Conservation (phyloP, 2,113 vertebrate species). For the Ciconia maguari region DNA sequence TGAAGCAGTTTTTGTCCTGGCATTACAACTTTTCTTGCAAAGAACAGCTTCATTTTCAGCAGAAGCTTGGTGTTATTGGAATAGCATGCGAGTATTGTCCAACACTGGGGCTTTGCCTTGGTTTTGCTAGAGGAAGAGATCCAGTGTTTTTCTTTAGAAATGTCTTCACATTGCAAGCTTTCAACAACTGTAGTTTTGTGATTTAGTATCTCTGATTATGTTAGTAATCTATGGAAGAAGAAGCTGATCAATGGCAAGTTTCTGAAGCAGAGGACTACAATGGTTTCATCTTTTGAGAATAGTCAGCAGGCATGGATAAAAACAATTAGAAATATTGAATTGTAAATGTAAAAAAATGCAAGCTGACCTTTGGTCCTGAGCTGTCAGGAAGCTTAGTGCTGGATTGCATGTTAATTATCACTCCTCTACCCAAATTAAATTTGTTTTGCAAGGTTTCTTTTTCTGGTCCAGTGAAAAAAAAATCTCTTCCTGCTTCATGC, state of each 20-base stretch:
- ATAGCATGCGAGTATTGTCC: not conserved
- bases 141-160: not conserved
- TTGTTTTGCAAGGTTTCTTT: not conserved
- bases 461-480: not conserved
- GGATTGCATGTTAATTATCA: not conserved
- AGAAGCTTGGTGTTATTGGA: not conserved
- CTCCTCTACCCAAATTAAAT: not conserved
- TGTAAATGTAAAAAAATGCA: not conserved
- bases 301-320: not conserved
- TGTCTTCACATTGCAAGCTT: not conserved
- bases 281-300: not conserved
- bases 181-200: not conserved
- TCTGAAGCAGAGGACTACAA: not conserved
- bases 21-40: not conserved
- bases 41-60: not conserved
- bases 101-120: not conserved
- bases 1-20: not conserved
- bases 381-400: not conserved
- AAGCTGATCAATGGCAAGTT: not conserved
- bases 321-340: not conserved
- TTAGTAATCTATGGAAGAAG: not conserved
- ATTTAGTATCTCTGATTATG: not conserved
- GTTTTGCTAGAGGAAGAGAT: not conserved
- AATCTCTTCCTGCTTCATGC: not conserved
- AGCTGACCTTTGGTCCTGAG: not conserved